Evolutionary conservation across 2,888 invertebrate genomes (phyloP).

Genomic region (Caenorhabditis doughertyi): DNA sequence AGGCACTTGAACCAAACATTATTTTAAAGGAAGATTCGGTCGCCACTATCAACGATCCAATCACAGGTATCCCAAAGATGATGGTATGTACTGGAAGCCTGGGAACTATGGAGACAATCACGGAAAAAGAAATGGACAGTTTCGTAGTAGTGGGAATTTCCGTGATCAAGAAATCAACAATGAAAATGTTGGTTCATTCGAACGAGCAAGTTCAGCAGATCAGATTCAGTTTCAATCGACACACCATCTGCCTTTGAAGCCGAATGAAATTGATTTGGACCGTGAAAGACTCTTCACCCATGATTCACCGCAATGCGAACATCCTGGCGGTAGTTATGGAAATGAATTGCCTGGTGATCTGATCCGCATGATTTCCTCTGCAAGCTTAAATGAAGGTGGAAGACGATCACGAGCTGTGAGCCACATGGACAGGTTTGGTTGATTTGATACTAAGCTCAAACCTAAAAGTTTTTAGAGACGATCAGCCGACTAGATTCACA

Average conservation of each 20-base stretch:
- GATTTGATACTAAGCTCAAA: not conserved
- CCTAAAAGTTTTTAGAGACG: conserved; percentile 15
- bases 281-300: conserved; percentile 42
- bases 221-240: conserved; percentile 32
- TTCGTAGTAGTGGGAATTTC: not conserved
- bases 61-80: conserved; percentile 12
- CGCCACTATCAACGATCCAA: conserved; percentile 3
- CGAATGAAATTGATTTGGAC: conserved; percentile 39
- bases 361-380: conserved; percentile 12
- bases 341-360: conserved; percentile 25
- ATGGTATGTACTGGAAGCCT: conserved; percentile 8
- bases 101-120: conserved; percentile 25
- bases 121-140: not conserved
- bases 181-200: not conserved
- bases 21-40: not conserved
- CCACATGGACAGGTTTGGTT: conserved; percentile 16
- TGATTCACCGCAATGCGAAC: conserved; percentile 37
- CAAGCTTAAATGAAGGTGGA: conserved; percentile 30
- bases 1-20: not conserved
- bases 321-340: conserved; percentile 1
- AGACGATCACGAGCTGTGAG: conserved; percentile 42
- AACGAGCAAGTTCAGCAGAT: conserved; percentile 13
- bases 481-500: conserved; percentile 2
- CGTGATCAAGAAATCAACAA: conserved; percentile 17
- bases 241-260: conserved; percentile 40